Evolutionary conservation across 1,140 invertebrate genomes (phyloP).

Genomic region (Brachionus manjavacas): DNA sequence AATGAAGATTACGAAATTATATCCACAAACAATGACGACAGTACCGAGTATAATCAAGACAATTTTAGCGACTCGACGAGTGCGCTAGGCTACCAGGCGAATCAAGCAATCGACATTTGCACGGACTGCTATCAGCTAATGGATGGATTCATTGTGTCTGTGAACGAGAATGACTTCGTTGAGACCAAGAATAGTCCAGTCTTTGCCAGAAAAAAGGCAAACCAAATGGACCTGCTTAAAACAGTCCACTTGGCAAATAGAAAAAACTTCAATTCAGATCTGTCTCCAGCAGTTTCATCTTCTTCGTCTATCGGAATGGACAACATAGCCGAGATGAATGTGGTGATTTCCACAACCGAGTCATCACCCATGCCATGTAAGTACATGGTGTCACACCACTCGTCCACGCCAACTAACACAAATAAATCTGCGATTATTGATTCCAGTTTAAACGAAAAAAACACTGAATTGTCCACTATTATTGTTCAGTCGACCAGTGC

Average conservation of each 20-base stretch:
- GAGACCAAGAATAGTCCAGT: background rate
- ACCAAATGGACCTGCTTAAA: background rate
- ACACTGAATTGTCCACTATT: constrained; percentile 5
- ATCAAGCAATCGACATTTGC: constrained; percentile 4
- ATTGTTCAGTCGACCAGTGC: background rate
- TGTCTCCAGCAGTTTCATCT: background rate
- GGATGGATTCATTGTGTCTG: constrained; percentile 3
- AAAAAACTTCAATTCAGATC: background rate
- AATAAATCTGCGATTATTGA: background rate
- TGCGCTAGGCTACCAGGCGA: background rate
- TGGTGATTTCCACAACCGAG: background rate
- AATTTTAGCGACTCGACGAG: background rate
- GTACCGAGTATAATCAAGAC: background rate
- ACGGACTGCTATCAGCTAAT: constrained; percentile 36
- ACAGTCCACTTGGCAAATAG: constrained; percentile 2
- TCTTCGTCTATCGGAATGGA: constrained; percentile 12
- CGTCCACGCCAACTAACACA: background rate
- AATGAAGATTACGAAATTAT: constrained; percentile 34
- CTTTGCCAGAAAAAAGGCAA: background rate
- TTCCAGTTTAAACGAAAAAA: background rate
- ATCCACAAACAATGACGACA: background rate
- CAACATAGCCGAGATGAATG: background rate
- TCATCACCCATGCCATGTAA: background rate
- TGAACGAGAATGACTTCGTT: background rate
- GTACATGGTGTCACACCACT: background rate